A percentile compares a stretch with the other conserved stretches of the same genome.
Conservation (phyloP, 2,797 vertebrate species). For the Acrossocheilus wenchowensis region DNA sequence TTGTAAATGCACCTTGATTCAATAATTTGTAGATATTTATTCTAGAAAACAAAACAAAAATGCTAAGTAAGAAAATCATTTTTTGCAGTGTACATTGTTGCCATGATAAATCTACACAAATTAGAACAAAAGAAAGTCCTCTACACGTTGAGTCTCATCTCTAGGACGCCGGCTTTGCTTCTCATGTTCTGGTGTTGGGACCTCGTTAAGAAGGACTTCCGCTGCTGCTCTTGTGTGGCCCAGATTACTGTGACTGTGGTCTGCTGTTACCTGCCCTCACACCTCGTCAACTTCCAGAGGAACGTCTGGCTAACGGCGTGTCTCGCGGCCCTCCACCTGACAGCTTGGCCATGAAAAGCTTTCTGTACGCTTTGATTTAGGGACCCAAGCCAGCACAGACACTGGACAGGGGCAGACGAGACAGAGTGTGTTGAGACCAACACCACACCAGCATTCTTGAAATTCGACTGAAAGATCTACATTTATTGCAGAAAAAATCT, state of each 20-base stretch:
- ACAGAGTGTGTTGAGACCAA: too few species aligned
- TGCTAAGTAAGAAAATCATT: too few species aligned
- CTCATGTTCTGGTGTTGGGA: constrained; percentile 17
- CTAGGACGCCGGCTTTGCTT: neutral
- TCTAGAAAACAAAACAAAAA: too few species aligned
- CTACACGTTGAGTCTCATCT: neutral
- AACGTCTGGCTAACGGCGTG: constrained; percentile 24
- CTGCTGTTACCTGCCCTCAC: constrained; percentile 75
- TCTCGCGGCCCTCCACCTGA: neutral
- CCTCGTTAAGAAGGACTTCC: constrained; percentile 43
- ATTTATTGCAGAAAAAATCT: too few species aligned
- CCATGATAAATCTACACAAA: neutral
- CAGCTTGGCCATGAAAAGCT: constrained; percentile 1
- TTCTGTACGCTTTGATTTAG: neutral
- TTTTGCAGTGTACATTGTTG: too few species aligned
- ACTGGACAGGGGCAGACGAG: neutral
- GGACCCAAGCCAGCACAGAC: neutral
- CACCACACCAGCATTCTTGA: too few species aligned
- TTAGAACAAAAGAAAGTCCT: neutral
- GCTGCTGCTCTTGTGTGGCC: constrained; percentile 70
- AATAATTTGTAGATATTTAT: too few species aligned
- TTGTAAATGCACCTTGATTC: too few species aligned
- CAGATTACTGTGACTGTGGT: constrained; percentile 69
- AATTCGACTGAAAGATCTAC: too few species aligned
- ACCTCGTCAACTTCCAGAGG: constrained; percentile 79